Percentiles rank a stretch among this genome's conserved stretches.
These are phyloP conservation scores for Euleptes europaea DNA, from an alignment of 2,113 vertebrate genomes.

Conservation along the genomic window DNA sequence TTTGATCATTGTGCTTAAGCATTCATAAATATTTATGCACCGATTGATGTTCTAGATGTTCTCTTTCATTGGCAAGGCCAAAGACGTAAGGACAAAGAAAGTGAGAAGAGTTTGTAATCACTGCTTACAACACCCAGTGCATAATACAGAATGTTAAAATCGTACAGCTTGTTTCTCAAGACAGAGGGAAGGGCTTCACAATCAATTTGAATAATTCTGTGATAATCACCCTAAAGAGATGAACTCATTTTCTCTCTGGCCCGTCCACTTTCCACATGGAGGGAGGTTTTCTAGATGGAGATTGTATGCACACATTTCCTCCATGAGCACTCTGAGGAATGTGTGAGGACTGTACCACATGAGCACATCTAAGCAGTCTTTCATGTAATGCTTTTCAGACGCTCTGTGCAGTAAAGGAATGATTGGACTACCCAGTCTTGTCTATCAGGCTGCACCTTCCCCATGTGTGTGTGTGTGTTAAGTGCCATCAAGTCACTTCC, in stretches of 20 bases:
- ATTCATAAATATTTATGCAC: constrained; percentile 67
- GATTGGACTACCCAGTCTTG: too few species aligned
- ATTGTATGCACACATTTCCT: neutral
- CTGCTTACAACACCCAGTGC: constrained; percentile 49
- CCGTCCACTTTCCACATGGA: neutral
- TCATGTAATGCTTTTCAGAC: neutral
- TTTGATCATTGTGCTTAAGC: constrained; percentile 67
- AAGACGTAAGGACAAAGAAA: constrained; percentile 54
- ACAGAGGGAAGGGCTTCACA: too few species aligned
- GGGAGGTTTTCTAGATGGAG: neutral
- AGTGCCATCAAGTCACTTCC: too few species aligned
- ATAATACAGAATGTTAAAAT: constrained; percentile 46
- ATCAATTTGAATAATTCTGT: neutral
- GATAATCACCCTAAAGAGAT: neutral
- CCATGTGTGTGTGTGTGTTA: too few species aligned
- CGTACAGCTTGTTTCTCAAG: neutral
- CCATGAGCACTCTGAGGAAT: neutral
- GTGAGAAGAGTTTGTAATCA: constrained; percentile 54
- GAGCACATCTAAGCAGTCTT: neutral
- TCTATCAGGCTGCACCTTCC: too few species aligned
- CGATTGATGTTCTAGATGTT: constrained; percentile 60
- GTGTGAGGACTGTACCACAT: neutral
- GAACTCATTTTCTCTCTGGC: neutral
- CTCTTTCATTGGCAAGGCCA: constrained; percentile 60
- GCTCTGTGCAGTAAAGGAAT: neutral